These are phyloP conservation scores for Porites rus DNA, from an alignment of 92 coral and sea anemone genomes.

Conservation along the genomic window DNA sequence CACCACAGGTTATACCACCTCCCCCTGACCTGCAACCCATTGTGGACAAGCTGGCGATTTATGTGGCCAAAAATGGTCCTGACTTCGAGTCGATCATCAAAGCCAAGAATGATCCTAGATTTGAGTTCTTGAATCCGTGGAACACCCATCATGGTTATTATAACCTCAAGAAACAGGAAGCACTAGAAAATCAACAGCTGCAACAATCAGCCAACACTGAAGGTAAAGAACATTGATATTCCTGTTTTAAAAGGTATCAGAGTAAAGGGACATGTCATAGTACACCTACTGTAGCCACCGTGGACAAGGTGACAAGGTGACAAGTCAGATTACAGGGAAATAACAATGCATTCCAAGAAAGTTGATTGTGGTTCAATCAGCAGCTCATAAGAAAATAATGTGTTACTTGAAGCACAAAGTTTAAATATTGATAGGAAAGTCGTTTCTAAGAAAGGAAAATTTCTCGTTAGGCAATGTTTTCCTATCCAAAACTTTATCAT, in stretches of 20 bases:
- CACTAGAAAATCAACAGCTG: not conserved
- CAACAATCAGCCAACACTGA: not conserved
- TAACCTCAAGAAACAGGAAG: constrained; percentile 77
- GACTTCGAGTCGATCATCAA: constrained; percentile 92
- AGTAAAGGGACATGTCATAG: too few species aligned
- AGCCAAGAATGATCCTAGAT: constrained; percentile 91
- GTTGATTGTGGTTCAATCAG: too few species aligned
- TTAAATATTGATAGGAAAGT: too few species aligned
- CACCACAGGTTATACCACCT: constrained; percentile 84
- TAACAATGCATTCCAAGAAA: too few species aligned
- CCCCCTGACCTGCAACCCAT: constrained; percentile 98
- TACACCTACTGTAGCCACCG: too few species aligned
- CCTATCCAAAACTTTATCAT: too few species aligned
- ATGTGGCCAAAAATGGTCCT: constrained; percentile 94
- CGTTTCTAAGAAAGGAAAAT: too few species aligned
- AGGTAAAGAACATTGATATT: not conserved
- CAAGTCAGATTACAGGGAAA: too few species aligned
- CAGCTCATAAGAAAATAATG: too few species aligned
- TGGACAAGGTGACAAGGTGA: too few species aligned
- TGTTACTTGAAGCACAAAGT: too few species aligned
- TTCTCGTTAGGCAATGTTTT: too few species aligned
- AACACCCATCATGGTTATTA: constrained; percentile 91
- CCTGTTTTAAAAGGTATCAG: not conserved
- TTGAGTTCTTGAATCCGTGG: constrained; percentile 93
- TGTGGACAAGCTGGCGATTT: constrained; percentile 93